These are phyloP conservation scores for Galaxias olidus DNA, from an alignment of 2,797 vertebrate species.

Conservation along the genomic window DNA sequence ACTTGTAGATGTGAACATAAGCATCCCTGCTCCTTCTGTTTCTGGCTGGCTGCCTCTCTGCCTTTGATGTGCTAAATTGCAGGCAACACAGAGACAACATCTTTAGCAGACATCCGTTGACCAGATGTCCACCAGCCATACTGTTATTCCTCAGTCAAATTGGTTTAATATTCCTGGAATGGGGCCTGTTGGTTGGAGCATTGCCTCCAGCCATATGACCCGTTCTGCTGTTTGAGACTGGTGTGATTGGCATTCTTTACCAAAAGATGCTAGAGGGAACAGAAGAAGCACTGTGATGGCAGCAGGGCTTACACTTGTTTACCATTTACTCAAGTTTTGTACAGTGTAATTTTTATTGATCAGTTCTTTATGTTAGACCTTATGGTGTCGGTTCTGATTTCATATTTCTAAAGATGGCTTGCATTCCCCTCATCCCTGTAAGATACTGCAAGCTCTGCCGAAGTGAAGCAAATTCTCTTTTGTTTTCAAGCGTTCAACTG, in stretches of 20 bases:
- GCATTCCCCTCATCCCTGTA: not conserved
- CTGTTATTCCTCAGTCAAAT: constrained; percentile 51
- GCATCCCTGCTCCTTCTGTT: constrained; percentile 1
- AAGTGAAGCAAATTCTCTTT: constrained; percentile 11
- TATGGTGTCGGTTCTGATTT: constrained; percentile 5
- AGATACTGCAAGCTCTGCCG: not conserved
- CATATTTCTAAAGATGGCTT: not conserved
- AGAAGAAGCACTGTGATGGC: too few species aligned
- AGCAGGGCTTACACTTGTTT: too few species aligned
- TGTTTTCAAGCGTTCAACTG: constrained; percentile 5
- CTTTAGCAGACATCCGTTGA: constrained; percentile 33
- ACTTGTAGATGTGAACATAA: not conserved
- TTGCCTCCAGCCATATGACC: constrained; percentile 54
- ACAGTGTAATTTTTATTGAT: too few species aligned
- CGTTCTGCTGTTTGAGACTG: constrained; percentile 30
- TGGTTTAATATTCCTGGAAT: constrained; percentile 63
- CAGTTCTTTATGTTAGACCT: too few species aligned
- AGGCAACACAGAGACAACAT: constrained; percentile 34
- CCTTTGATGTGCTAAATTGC: constrained; percentile 68
- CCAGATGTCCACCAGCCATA: constrained; percentile 63
- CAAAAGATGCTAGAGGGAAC: not conserved
- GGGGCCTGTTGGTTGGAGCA: constrained; percentile 54
- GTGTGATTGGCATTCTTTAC: constrained; percentile 37
- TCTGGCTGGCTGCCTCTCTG: constrained; percentile 25
- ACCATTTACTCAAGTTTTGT: too few species aligned